Evolutionary conservation across 2,888 invertebrate genomes (phyloP).

Genomic region (Anaspis maculata): DNA sequence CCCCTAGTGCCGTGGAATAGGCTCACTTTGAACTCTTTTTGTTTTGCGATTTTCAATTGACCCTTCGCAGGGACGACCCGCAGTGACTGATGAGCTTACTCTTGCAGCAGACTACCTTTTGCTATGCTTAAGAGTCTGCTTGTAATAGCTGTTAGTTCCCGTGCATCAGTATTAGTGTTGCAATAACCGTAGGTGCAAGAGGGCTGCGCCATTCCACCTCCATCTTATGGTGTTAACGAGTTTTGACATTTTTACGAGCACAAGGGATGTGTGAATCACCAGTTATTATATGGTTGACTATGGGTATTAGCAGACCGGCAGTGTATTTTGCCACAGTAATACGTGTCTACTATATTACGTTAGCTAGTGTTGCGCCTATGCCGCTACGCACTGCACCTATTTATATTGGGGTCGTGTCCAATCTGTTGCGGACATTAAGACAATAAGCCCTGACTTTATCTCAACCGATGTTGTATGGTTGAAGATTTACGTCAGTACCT

Average conservation of each 20-base stretch:
- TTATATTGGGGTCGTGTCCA: constrained; percentile 36
- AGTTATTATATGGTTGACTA: constrained; percentile 15
- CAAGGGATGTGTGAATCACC: constrained; percentile 22
- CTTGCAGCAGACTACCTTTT: too few species aligned
- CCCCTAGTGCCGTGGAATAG: too few species aligned
- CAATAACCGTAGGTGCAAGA: too few species aligned
- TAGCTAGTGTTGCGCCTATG: constrained; percentile 14
- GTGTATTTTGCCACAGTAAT: constrained; percentile 16
- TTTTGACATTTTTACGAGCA: constrained; percentile 22
- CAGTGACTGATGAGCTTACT: too few species aligned
- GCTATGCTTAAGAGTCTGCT: too few species aligned
- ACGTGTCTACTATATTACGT: constrained; percentile 11
- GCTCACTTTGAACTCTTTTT: too few species aligned
- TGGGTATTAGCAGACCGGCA: constrained; percentile 13
- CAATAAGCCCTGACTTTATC: constrained; percentile 34
- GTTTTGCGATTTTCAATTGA: too few species aligned
- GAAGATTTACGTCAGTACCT: constrained; percentile 25
- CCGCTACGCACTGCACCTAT: constrained; percentile 23
- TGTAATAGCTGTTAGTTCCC: too few species aligned
- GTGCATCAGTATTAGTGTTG: too few species aligned
- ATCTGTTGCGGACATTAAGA: constrained; percentile 37
- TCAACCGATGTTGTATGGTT: constrained; percentile 26
- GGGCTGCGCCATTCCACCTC: too few species aligned
- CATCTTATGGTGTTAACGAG: constrained; percentile 10
- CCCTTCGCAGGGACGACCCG: too few species aligned